A percentile compares a stretch with the other conserved stretches of the same genome.
Conservation (phyloP, 2,888 invertebrate species). For the Drosophila nr. fundita region DNA sequence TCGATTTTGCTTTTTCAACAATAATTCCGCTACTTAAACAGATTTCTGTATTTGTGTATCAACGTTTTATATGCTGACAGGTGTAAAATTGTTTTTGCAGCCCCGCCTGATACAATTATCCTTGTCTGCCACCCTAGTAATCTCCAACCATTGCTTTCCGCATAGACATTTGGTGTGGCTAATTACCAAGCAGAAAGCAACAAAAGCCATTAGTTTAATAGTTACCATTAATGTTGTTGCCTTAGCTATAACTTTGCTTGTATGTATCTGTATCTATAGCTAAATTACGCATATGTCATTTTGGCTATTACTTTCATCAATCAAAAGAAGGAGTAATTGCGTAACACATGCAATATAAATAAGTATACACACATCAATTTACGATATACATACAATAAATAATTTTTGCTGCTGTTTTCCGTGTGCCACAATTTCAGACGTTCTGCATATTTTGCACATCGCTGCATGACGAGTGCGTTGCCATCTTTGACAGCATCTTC, state of each 20-base stretch:
- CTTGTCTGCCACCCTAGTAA: constrained; percentile 6
- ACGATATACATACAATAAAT: constrained; percentile 66
- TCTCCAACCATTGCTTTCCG: constrained; percentile 22
- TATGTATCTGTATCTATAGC: constrained; percentile 24
- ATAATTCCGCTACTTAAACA: constrained; percentile 78
- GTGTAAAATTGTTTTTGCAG: constrained; percentile 71
- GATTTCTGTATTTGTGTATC: constrained; percentile 75
- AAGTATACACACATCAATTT: constrained; percentile 34
- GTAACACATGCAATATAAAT: constrained; percentile 21
- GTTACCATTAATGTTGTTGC: constrained; percentile 66
- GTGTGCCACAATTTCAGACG: constrained; percentile 61
- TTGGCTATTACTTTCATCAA: constrained; percentile 63
- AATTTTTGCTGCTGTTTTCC: constrained; percentile 58
- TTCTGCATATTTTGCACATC: constrained; percentile 65
- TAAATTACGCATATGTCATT: constrained; percentile 54
- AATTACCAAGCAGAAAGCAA: constrained; percentile 61
- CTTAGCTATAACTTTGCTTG: constrained; percentile 38
- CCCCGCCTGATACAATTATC: constrained; percentile 8
- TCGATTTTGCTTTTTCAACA: constrained; percentile 59
- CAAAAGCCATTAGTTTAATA: constrained; percentile 74
- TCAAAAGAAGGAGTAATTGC: constrained; percentile 45
- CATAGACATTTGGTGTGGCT: constrained; percentile 45
- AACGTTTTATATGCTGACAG: constrained; percentile 77
- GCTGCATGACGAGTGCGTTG: constrained; percentile 36
- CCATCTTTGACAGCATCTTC: constrained; percentile 23